Conservation (phyloP, 2,888 invertebrate genomes). For the Stenolophus ochropezus region DNA sequence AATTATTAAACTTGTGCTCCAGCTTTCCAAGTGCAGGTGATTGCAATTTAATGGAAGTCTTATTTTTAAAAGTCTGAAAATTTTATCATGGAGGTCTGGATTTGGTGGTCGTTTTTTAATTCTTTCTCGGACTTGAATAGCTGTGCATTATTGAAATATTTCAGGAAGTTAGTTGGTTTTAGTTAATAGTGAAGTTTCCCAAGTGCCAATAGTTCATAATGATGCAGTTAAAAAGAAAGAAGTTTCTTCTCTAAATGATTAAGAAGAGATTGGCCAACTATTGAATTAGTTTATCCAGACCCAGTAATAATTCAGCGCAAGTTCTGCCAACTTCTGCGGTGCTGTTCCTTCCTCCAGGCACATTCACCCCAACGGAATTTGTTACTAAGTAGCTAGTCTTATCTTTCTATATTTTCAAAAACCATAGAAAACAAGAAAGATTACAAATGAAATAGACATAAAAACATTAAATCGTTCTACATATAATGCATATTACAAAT, state of each 20-base stretch:
- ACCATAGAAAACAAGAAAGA: no score
- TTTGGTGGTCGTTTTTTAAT: slow-evolving; percentile 34
- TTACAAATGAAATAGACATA: no score
- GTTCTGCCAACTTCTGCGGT: neutral
- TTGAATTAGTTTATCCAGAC: slow-evolving; percentile 25
- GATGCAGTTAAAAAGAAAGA: slow-evolving; percentile 16
- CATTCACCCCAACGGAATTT: no score
- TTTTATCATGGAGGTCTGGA: slow-evolving; percentile 12
- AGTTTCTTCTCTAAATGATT: slow-evolving; percentile 31
- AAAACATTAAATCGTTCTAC: no score
- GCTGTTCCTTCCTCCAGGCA: no score
- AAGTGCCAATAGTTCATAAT: slow-evolving; percentile 40
- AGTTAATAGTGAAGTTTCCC: slow-evolving; percentile 41
- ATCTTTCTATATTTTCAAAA: no score
- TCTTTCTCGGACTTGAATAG: slow-evolving; percentile 25
- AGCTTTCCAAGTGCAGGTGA: slow-evolving; percentile 34
- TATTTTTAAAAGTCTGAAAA: slow-evolving; percentile 50
- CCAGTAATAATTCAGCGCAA: slow-evolving; percentile 14
- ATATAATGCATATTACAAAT: no score
- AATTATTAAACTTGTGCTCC: slow-evolving; percentile 35
- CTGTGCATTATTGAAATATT: slow-evolving; percentile 45
- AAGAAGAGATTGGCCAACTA: slow-evolving; percentile 16
- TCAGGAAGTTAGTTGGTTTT: slow-evolving; percentile 42
- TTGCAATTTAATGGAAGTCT: slow-evolving; percentile 53
- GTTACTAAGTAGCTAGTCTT: no score